phyloP scores from a whole-genome alignment of 2,113 vertebrate genomes.

The Tragelaphus buxtoni region DNA sequence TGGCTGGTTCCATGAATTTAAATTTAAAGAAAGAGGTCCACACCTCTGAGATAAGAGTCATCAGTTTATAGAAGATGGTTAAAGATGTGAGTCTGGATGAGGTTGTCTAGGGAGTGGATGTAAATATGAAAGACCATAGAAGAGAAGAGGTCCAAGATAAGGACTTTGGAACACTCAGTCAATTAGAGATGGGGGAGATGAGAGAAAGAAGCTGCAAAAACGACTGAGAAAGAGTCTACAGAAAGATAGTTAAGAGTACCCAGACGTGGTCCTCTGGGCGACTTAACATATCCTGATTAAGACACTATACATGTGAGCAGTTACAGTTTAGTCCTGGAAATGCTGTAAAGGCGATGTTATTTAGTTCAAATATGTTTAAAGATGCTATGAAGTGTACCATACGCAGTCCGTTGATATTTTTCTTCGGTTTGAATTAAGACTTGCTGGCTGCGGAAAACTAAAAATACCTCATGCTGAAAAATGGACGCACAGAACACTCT shows the following conservation, averaged over 20 bases:
- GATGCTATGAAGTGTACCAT: conserved; percentile 15
- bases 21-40: not conserved
- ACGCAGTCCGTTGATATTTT: conserved; percentile 33
- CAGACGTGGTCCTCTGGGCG: not conserved
- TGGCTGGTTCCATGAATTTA: not conserved
- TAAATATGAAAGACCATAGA: not conserved
- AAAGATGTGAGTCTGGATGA: not conserved
- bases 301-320: not conserved
- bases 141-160: not conserved
- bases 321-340: not conserved
- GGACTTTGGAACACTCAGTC: fast-evolving
- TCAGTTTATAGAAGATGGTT: not conserved
- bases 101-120: not conserved
- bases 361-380: conserved; percentile 17
- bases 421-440: conserved; percentile 49
- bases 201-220: not conserved
- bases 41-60: not conserved
- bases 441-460: conserved; percentile 38
- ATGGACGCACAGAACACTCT: conserved; percentile 35
- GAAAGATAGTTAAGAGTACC: not conserved
- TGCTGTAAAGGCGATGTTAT: not conserved
- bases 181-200: not conserved
- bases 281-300: not conserved
- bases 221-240: not conserved
- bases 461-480: conserved; percentile 61